Evolutionary conservation across 1,140 invertebrate genomes (phyloP).

Genomic region (Microplitis demolitor): DNA sequence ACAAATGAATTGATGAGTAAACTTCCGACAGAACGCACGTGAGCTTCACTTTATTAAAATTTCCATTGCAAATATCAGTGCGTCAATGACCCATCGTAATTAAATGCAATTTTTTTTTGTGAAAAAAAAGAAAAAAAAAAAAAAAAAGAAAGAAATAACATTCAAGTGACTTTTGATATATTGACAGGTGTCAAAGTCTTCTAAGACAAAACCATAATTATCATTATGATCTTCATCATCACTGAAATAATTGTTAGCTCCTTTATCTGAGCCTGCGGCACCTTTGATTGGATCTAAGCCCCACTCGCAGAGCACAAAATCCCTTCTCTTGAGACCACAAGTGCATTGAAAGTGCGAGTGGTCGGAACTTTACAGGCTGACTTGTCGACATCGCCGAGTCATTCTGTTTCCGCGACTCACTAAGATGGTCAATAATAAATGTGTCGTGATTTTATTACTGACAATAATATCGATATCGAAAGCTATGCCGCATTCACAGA

Average conservation of each 20-base stretch:
- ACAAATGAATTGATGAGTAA: conserved; percentile 5
- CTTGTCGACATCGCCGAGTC: conserved; percentile 22
- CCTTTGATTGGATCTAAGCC: neutral
- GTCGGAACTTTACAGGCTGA: neutral
- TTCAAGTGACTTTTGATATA: too few relatives aligned
- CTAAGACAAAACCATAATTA: too few relatives aligned
- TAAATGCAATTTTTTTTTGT: neutral
- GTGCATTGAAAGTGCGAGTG: conserved; percentile 6
- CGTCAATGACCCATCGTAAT: neutral
- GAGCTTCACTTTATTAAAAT: neutral
- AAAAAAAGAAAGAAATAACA: too few relatives aligned
- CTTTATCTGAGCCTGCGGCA: neutral
- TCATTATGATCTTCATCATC: neutral
- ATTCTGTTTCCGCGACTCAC: conserved; percentile 20
- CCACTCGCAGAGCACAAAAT: neutral
- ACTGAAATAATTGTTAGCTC: neutral
- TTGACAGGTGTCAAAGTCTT: too few relatives aligned
- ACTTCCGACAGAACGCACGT: neutral
- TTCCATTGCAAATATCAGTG: neutral
- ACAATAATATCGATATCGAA: neutral
- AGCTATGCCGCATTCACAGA: neutral
- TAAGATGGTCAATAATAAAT: conserved; percentile 24
- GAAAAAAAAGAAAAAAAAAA: too few relatives aligned
- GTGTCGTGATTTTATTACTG: conserved; percentile 7
- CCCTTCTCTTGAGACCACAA: neutral